Evolutionary conservation across 2,113 vertebrate genomes (phyloP).

Genomic region (Plecturocebus donacophilus): DNA sequence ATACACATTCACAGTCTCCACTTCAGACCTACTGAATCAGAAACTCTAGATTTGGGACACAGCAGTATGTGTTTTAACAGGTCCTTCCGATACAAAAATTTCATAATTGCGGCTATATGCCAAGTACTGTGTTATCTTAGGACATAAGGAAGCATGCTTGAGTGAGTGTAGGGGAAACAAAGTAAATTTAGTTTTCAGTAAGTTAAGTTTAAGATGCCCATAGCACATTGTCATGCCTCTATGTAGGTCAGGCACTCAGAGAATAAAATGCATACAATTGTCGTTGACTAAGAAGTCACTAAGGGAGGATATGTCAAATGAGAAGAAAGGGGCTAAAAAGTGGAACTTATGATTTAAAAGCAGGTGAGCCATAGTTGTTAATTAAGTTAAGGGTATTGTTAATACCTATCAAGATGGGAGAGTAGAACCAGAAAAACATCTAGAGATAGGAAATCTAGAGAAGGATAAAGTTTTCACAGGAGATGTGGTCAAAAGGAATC

Average conservation of each 20-base stretch:
- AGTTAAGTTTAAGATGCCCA: slow-evolving; percentile 15
- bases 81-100: not conserved
- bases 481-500: not conserved
- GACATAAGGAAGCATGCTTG: not conserved
- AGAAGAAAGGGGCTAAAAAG: not conserved
- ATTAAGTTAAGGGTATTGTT: not conserved
- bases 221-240: not conserved
- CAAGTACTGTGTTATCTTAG: slow-evolving; percentile 33
- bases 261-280: not conserved
- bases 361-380: not conserved
- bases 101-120: not conserved
- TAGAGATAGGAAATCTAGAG: not conserved
- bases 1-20: not conserved
- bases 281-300: not conserved
- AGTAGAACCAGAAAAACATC: not conserved
- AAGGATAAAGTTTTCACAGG: not conserved
- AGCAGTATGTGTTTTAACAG: not conserved
- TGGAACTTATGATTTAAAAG: not conserved
- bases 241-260: slow-evolving; percentile 35
- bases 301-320: not conserved
- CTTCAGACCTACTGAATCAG: not conserved
- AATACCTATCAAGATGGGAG: not conserved
- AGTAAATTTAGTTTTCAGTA: slow-evolving; percentile 49
- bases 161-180: not conserved
- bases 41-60: not conserved